Conservation (phyloP, 2,113 vertebrate genomes). For the Paramisgurnus dabryanus region DNA sequence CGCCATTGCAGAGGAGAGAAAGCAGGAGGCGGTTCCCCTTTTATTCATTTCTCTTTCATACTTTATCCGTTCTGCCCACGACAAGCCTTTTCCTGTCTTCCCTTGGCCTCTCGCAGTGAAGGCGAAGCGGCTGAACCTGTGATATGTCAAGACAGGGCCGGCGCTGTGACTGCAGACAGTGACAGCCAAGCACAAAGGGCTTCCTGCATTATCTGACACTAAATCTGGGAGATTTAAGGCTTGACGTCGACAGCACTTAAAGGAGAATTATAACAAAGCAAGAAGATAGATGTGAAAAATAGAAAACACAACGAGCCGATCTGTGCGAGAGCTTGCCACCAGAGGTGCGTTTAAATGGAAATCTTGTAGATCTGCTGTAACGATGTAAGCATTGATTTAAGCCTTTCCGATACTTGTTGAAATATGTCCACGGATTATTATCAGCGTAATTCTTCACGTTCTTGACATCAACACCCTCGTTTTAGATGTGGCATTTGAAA, state of each 20-base stretch:
- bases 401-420: constrained; percentile 10
- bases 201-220: constrained; percentile 76
- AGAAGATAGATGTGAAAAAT: constrained; percentile 54
- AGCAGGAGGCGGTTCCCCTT: constrained; percentile 56
- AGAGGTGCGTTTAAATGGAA: constrained; percentile 15
- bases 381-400: constrained; percentile 24
- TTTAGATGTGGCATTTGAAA: neutral
- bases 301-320: constrained; percentile 9
- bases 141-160: constrained; percentile 83
- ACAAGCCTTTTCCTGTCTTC: constrained; percentile 81
- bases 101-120: constrained; percentile 69
- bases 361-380: constrained; percentile 16
- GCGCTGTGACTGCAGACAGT: constrained; percentile 71
- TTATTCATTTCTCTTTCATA: constrained; percentile 63
- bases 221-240: constrained; percentile 63
- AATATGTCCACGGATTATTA: neutral
- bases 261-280: constrained; percentile 60
- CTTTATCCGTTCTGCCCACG: constrained; percentile 77
- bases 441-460: constrained; percentile 17
- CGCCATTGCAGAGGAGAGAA: constrained; percentile 67
- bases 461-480: neutral
- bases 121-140: constrained; percentile 79
- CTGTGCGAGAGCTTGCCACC: constrained; percentile 62
- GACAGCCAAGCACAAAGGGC: constrained; percentile 68
- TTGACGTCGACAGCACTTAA: constrained; percentile 44